Base-by-base conservation (phyloP, 2,888 invertebrate species). In the Microctonus brassicae region DNA sequence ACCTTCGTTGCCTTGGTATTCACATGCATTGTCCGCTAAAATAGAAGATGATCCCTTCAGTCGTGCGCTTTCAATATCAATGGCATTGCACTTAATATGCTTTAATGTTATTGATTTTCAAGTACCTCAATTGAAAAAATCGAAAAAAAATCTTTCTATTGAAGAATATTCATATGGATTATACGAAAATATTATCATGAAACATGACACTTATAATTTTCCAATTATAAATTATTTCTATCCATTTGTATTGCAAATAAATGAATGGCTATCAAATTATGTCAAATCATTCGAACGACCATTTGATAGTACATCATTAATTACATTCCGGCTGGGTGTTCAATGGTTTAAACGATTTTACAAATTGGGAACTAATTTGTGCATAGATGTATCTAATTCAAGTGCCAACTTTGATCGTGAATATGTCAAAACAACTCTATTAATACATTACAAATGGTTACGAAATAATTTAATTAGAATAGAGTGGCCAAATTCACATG, bases 361-460 rank as follows among this genome's bases (percentile, higher is more conserved):
- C 11, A 85, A 85, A 70, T 77, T 89, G 3, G 89, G 90, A 22
- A 85, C 86, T 6, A 69, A 79, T 10, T 73, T 77, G 9, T 70
- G 87, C 55, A 85, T 88, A 66, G 87, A 87, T 77, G 84, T 85
- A 72, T 55, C 80, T 7, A 20, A 47, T 47, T 7, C 47, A 20
- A 47, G 17, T 47, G 47, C 17, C 17, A 47, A n/a, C 9, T 3
- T 17, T 42, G 24, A 22, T 20, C 24, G 26, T n/a, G 24, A 29
- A 11, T 29, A 65, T 29, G 7, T 47, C 17, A 17, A 47, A 47
- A 17, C 47, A 4, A 47, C 17, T 1, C 81, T 73, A 88, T 90
- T 91, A n/a, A 88, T 91, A 11, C 94, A 95, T 82, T 93, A 91
- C 79, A 93, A 92, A 84, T 95, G 95, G 95, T 83, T 95, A 42